phyloP scores from a whole-genome alignment of 2,113 vertebrate species.

The Daboia siamensis region DNA sequence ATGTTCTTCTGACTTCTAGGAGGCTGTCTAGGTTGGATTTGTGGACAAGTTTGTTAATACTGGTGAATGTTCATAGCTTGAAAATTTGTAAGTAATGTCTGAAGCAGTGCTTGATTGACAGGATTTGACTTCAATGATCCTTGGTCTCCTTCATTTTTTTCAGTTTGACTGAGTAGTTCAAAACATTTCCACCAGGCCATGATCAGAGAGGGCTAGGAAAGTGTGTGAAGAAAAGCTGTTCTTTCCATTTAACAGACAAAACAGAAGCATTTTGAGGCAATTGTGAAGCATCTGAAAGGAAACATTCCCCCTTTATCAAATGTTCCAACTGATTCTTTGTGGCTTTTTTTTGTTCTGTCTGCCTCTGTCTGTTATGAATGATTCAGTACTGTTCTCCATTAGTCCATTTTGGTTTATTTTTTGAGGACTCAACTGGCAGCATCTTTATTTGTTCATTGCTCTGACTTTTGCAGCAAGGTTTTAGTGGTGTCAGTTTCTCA shows the following conservation, averaged over 20 bases:
- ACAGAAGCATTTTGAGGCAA: fast-evolving
- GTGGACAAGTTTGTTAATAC: neutral
- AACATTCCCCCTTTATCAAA: neutral
- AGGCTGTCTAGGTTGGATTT: neutral
- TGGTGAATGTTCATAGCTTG: neutral
- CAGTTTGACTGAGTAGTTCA: neutral
- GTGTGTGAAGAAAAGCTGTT: constrained; percentile 36
- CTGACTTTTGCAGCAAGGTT: neutral
- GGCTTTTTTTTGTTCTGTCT: neutral
- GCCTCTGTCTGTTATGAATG: neutral
- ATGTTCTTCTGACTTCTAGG: neutral
- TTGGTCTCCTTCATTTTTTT: neutral
- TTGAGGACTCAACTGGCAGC: neutral
- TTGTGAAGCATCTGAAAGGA: constrained; percentile 18
- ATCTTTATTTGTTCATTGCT: neutral
- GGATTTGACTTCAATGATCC: neutral
- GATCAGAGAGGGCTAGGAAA: neutral
- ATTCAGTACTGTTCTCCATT: neutral
- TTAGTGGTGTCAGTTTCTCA: neutral
- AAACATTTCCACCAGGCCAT: neutral
- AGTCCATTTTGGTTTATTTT: neutral
- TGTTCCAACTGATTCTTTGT: neutral
- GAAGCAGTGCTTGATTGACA: neutral
- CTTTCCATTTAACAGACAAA: neutral
- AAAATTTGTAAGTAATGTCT: neutral